Evolutionary conservation across 2,797 vertebrate genomes (phyloP), one percentile per base, ranked within the genome.

Genomic region (Salarias fasciatus): DNA sequence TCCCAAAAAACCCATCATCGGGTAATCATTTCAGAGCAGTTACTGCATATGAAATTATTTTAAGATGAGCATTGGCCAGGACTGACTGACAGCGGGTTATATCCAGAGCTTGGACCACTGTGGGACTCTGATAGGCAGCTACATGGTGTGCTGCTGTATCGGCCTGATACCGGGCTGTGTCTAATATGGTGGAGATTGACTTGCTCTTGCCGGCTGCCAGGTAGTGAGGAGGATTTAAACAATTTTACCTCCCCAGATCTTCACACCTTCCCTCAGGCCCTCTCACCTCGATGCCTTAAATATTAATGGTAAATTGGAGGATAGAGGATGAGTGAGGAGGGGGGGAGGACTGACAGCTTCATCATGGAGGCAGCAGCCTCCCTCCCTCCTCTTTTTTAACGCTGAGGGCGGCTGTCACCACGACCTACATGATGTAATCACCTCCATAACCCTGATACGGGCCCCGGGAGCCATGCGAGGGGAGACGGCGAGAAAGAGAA

Each of bases 351-450:
- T 92, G 90, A 92, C 91, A 92, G 83, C 91, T 91, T 88, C 92
- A 93, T 93, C 90, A 91, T 80, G 83, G 80, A 80, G 75, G 82
- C 74, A 72, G 80, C 68, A 77, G 80, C 77, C 77, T 72, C 77
- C 60, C 53, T 77, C 69, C 69, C 75, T 77, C 62, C 74, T 77
- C 66, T 79, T 73, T 55, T 63, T 77, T 65, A 77, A 63, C 36
- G 78, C 89, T 90, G 81, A 84, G 80, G 89, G 87, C 75, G 77
- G 84, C 89, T 92, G 90, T 91, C 90, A 87, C 86, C 75, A 71
- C 78, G 77, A 90, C 88, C 88, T 92, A 91, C 90, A 91, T 91
- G 89, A 89, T 91, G 90, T 91, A 91, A 91, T 91, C 89, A 87
- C 88, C 83, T 89, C 81, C 77, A 84, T 83, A 87, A 84, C 83